Evolutionary conservation across 2,113 vertebrate species (phyloP).

Genomic region (Amazona vittata): DNA sequence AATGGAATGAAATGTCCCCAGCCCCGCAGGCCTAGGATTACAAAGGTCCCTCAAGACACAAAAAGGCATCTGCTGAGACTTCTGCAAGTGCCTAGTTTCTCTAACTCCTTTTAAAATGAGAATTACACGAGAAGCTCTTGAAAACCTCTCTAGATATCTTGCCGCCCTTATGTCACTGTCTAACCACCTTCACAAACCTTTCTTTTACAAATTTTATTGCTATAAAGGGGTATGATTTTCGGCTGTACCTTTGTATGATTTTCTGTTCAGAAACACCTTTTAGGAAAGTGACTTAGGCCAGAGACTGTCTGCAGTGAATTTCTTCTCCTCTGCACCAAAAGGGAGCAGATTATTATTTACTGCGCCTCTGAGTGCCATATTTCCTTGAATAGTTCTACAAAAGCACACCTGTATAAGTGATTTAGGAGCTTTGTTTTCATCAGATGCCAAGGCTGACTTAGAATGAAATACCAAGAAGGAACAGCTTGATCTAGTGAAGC

Average conservation of each 20-base stretch:
- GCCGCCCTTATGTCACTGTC: neutral
- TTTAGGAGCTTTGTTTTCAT: neutral
- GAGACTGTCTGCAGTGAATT: neutral
- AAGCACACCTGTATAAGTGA: neutral
- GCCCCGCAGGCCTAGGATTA: neutral
- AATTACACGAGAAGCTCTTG: neutral
- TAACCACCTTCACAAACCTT: neutral
- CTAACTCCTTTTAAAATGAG: neutral
- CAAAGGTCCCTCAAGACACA: neutral
- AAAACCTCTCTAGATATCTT: neutral
- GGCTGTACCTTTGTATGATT: neutral
- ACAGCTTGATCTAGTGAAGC: neutral
- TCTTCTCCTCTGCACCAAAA: neutral
- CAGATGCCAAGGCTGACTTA: neutral
- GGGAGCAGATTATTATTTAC: neutral
- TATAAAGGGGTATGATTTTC: neutral
- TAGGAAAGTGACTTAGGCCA: neutral
- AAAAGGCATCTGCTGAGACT: neutral
- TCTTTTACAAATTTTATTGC: neutral
- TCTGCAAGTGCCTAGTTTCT: neutral
- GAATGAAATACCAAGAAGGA: neutral
- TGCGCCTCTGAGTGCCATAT: neutral
- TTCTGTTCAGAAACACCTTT: neutral
- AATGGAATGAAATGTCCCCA: neutral
- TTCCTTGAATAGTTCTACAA: neutral